A percentile compares a stretch with the other conserved stretches of the same genome.
phyloP scores from a whole-genome alignment of 2,797 vertebrate genomes.

The Muscicapa striata region DNA sequence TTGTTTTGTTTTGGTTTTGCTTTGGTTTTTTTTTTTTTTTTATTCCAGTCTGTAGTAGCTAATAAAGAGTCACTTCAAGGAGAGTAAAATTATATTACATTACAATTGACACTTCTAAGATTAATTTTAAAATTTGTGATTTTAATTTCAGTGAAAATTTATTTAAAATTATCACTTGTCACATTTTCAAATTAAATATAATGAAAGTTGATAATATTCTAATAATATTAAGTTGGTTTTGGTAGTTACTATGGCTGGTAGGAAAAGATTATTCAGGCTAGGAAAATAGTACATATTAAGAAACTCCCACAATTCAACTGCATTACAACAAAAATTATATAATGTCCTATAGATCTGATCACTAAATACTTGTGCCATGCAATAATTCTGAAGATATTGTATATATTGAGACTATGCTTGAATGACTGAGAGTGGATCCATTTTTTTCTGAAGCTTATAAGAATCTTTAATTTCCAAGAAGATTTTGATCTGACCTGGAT shows the following conservation, averaged over 20 bases:
- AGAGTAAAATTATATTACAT: constrained; percentile 65
- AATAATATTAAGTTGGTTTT: constrained; percentile 71
- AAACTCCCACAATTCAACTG: constrained; percentile 35
- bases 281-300: constrained; percentile 53
- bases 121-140: constrained; percentile 74
- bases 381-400: constrained; percentile 9
- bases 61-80: constrained; percentile 53
- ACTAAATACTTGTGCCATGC: not conserved
- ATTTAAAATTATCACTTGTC: constrained; percentile 73
- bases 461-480: not conserved
- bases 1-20: no score
- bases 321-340: not conserved
- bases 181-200: constrained; percentile 73
- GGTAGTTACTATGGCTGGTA: constrained; percentile 44
- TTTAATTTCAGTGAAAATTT: constrained; percentile 74
- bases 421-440: not conserved
- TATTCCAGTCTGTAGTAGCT: constrained; percentile 13
- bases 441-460: not conserved
- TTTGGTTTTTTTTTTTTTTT: no score
- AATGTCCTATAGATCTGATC: not conserved
- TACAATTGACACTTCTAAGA: constrained; percentile 66
- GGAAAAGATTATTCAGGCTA: constrained; percentile 59
- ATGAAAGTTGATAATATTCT: constrained; percentile 72
- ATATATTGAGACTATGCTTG: not conserved
- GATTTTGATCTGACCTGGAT: not conserved